These are phyloP conservation scores for Eptesicus fuscus DNA, from an alignment of 2,113 vertebrate species.

Conservation along the genomic window DNA sequence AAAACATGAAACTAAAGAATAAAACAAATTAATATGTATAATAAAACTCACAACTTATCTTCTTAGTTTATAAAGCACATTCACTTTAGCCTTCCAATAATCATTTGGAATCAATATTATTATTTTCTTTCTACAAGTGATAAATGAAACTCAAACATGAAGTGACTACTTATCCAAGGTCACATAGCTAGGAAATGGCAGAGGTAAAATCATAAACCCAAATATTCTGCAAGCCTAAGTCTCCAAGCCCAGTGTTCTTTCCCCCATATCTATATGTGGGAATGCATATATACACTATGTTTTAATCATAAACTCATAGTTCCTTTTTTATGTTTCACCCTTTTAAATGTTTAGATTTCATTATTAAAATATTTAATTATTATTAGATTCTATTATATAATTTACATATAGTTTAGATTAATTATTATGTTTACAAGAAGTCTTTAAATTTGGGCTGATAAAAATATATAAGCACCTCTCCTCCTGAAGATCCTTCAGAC, in stretches of 20 bases:
- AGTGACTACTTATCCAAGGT: neutral
- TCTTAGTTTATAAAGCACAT: slow-evolving; percentile 11
- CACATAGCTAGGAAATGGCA: neutral
- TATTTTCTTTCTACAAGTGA: slow-evolving; percentile 8
- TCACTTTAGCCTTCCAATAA: slow-evolving; percentile 24
- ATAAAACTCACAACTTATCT: neutral
- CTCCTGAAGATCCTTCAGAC: neutral
- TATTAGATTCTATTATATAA: slow-evolving; percentile 18
- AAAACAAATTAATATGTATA: slow-evolving; percentile 16
- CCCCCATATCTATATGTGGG: neutral
- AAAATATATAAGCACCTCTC: slow-evolving; percentile 13
- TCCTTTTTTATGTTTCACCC: slow-evolving; percentile 12
- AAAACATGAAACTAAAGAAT: slow-evolving; percentile 36
- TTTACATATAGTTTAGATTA: slow-evolving; percentile 7
- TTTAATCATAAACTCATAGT: neutral
- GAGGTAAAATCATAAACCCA: slow-evolving; percentile 12
- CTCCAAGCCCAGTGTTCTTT: neutral
- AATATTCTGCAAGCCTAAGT: neutral
- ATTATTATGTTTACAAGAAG: neutral
- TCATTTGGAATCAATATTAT: neutral
- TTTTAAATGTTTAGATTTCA: slow-evolving; percentile 5
- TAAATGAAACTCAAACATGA: neutral
- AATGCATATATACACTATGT: neutral
- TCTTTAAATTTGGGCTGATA: slow-evolving; percentile 19
- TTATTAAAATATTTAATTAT: slow-evolving; percentile 25